These are phyloP conservation scores for Tetrax tetrax DNA, from an alignment of 2,113 vertebrate genomes.

Conservation along the genomic window DNA sequence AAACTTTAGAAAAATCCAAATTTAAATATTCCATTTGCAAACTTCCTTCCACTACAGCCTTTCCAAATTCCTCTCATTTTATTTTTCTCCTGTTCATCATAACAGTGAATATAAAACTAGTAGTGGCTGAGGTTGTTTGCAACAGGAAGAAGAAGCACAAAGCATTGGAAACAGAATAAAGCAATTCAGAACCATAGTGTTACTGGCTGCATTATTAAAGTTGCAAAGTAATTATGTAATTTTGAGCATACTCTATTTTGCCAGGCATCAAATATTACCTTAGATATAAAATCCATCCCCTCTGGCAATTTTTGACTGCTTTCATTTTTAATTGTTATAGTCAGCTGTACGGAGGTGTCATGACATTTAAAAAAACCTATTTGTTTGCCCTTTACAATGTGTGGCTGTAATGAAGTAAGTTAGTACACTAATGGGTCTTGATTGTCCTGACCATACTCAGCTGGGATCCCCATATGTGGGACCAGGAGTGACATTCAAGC, in stretches of 20 bases:
- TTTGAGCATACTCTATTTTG: not conserved
- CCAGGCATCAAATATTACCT: conserved; percentile 6
- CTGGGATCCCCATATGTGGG: fast-evolving
- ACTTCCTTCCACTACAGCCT: not conserved
- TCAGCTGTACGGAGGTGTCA: not conserved
- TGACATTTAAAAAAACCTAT: not conserved
- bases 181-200: not conserved
- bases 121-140: not conserved
- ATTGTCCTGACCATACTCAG: not conserved
- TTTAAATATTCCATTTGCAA: not conserved
- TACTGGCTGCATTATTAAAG: not conserved
- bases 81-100: not conserved
- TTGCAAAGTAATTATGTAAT: conserved; percentile 11
- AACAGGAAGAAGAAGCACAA: not conserved
- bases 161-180: not conserved
- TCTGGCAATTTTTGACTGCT: not conserved
- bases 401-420: not conserved
- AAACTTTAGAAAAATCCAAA: not conserved
- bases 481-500: not conserved
- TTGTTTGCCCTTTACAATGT: not conserved
- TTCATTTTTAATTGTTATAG: conserved; percentile 5
- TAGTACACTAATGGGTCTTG: not conserved
- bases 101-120: not conserved
- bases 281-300: not conserved
- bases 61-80: not conserved